Evolutionary conservation across 2,888 invertebrate species (phyloP), one percentile per base, ranked within the genome.

Genomic region (Spilarctia lutea): DNA sequence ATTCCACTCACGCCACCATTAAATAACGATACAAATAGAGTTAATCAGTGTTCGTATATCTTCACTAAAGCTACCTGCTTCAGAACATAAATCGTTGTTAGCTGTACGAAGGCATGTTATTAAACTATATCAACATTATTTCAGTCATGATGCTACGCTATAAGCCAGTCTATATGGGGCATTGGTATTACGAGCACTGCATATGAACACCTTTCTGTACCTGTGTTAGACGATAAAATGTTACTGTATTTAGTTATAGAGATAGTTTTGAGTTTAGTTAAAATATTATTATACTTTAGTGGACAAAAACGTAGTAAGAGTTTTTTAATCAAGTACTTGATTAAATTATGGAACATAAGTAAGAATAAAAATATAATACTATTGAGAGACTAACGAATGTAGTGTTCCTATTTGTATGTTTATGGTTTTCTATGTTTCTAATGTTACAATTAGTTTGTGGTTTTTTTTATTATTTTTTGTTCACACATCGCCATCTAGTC

Each of bases 31-130:
- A 68, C 66, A 72, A 66, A 72, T 66, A 67, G 42, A 27, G 42
- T 60, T 74, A 74, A 74, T 74, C 71, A 74, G 67, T 71, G 70
- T 68, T 71, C 63, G 71, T 74, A 74, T 68, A 74, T 74, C 74
- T 71, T 71, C 71, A 67, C 74, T 74, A 71, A 67, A 27, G 30
- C 52, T 71, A 71, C 71, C 74, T 74, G 74, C 45, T 56, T 70
- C 35, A 63, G 35, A 4, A 70, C 66, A 71, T 74, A 74, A 74
- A 74, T 74, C 71, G 60, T 16, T 48, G 67, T 74, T 71, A 74
- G 71, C 67, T 24, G 30, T 45, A 52, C 52, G 18, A 18, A 70
- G 65, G 72, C 42, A 16, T 45, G 71, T 74, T 74, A 74, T 74
- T 71, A 74, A 74, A 74, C 74, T 74, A 63, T 63, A 1, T 39